These are phyloP conservation scores for Protonibea diacanthus DNA, from an alignment of 2,797 vertebrate genomes.

Conservation along the genomic window DNA sequence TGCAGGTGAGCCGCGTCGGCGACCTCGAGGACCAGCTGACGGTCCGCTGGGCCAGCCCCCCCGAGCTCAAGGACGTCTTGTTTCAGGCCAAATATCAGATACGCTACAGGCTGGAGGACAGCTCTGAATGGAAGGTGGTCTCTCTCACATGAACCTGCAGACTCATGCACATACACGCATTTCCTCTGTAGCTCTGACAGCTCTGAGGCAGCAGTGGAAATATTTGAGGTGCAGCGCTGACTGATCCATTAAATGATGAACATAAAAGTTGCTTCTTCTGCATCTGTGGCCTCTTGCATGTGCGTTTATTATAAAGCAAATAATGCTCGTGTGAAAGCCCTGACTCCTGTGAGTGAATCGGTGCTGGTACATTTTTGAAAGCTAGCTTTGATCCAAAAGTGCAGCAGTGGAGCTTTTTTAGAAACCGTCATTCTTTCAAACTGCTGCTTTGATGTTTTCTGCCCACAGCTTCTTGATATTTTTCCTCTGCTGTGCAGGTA, in stretches of 20 bases:
- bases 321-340: conserved; percentile 11
- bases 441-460: conserved; percentile 44
- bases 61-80: conserved; percentile 94
- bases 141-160: conserved; percentile 5
- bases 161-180: background rate
- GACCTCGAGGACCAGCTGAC: conserved; percentile 95
- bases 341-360: background rate
- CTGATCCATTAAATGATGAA: conserved; percentile 13
- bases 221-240: conserved; percentile 31
- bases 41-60: conserved; percentile 92
- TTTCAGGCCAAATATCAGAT: conserved; percentile 99
- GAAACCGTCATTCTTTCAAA: conserved; percentile 27
- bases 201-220: conserved; percentile 26
- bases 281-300: conserved; percentile 12
- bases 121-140: conserved; percentile 93
- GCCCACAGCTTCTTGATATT: conserved; percentile 14
- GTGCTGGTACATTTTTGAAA: conserved; percentile 23
- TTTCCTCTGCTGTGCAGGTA: conserved; percentile 11
- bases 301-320: conserved; percentile 33
- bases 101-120: conserved; percentile 95
- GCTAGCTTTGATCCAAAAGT: conserved; percentile 40
- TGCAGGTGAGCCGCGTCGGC: conserved; percentile 92
- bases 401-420: conserved; percentile 30
- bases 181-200: conserved; percentile 13
- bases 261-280: conserved; percentile 13